Evolutionary conservation across 2,113 vertebrate genomes (phyloP), one percentile per base, ranked within the genome.

Genomic region (Strix aluco): DNA sequence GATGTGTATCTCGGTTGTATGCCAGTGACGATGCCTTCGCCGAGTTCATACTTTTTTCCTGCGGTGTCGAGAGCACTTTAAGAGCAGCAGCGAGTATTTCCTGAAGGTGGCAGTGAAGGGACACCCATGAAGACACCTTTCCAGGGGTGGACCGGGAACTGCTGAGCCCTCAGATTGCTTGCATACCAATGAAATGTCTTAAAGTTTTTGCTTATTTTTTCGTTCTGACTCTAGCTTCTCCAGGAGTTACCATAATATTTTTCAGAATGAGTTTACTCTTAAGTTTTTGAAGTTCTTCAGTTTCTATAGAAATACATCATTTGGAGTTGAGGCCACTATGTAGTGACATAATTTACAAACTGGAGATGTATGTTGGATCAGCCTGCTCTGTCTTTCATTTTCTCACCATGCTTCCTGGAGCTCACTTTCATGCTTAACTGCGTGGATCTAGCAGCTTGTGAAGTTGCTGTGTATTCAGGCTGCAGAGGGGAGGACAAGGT

Each of bases 21-120:
- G n/a, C 81, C 54, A 71, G 59, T 0, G 30, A 54, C 25, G 63
- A 52, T 61, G 51, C 11, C 62, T 55, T 94, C 0, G 1, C 58
- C 20, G 61, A 88, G 57, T 67, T 67, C 16, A 9, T 79, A 6
- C 15, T 65, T 34, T 57, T 70, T 79, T 58, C 70, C 57, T 72
- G 63, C 32, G 4, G 22, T 30, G 32, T 73, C 0, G 13, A 72
- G 38, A 81, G 58, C 22, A 3, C 23, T 69, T 70, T 32, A 25
- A 30, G 32, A 66, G 42, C 81, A 44, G 51, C 57, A 30, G 23
- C 42, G 71, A 81, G 38, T 36, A 17, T 85, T 88, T 90, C 98
- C 98, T 96, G 96, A 96, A 97, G 98, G 95, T 98, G 98, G 98
- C 98, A 97, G 96, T 96, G 96, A 83, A 95, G 95, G 81, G 95